Evolutionary conservation across 2,888 invertebrate species (phyloP).

Genomic region (Pammene aurita): DNA sequence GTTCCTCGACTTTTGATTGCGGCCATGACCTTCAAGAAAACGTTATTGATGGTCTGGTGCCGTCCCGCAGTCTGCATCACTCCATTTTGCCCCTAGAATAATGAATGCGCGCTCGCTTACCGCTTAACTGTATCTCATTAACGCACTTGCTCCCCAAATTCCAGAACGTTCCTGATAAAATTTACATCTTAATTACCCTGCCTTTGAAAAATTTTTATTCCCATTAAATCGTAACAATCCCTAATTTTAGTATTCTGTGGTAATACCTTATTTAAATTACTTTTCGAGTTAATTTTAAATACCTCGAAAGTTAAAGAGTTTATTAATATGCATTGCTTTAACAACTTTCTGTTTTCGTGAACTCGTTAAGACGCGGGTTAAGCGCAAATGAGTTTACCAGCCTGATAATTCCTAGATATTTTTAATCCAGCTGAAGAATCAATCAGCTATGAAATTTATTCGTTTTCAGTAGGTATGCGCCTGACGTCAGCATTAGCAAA

Average conservation of each 20-base stretch:
- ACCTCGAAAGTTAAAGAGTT: slow-evolving; percentile 46
- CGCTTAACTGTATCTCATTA: slow-evolving; percentile 32
- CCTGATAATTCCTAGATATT: slow-evolving; percentile 23
- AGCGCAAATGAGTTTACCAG: slow-evolving; percentile 25
- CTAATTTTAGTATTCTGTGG: slow-evolving; percentile 48
- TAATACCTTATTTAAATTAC: slow-evolving; percentile 57
- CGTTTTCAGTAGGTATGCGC: slow-evolving; percentile 42
- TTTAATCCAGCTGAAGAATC: slow-evolving; percentile 40
- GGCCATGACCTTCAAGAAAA: slow-evolving; percentile 40
- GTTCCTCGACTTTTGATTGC: slow-evolving; percentile 37
- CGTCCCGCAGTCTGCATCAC: slow-evolving; percentile 21
- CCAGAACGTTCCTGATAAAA: slow-evolving; percentile 45
- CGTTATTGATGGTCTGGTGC: slow-evolving; percentile 33
- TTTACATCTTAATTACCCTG: slow-evolving; percentile 54
- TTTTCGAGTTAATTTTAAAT: slow-evolving; percentile 53
- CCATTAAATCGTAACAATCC: slow-evolving; percentile 35
- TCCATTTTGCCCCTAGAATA: slow-evolving; percentile 1
- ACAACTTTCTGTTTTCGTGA: slow-evolving; percentile 49
- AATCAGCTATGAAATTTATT: slow-evolving; percentile 50
- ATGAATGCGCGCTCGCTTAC: slow-evolving; percentile 24
- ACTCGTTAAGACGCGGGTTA: slow-evolving; percentile 29
- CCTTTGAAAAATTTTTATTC: slow-evolving; percentile 48
- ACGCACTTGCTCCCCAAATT: slow-evolving; percentile 41
- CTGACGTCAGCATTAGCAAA: slow-evolving; percentile 45
- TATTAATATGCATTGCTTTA: slow-evolving; percentile 52